These are phyloP conservation scores for Seladonia tumulorum DNA, from an alignment of 2,888 invertebrate species.

Conservation along the genomic window DNA sequence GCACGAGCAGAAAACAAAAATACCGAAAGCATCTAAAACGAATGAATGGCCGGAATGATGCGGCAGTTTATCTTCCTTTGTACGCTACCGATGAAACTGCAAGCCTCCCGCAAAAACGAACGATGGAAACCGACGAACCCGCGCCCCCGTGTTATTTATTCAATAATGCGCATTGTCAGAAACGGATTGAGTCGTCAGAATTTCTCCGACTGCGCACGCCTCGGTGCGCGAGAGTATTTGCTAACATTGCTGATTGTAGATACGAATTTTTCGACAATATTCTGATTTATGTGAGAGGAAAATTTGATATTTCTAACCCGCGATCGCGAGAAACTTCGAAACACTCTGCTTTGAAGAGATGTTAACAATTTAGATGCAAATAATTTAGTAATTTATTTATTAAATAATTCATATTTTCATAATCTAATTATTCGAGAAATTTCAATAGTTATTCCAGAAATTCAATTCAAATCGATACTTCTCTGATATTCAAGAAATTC, in stretches of 20 bases:
- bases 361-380: too few relatives aligned
- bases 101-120: not conserved
- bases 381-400: too few relatives aligned
- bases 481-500: not conserved
- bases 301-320: too few relatives aligned
- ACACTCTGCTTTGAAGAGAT: too few relatives aligned
- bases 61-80: conserved; percentile 34
- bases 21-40: conserved; percentile 23
- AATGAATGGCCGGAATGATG: conserved; percentile 39
- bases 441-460: too few relatives aligned
- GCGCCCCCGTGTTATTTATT: conserved; percentile 7
- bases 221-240: not conserved
- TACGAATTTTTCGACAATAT: not conserved
- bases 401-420: too few relatives aligned
- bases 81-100: conserved; percentile 29
- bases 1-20: conserved; percentile 31
- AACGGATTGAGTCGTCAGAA: not conserved
- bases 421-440: too few relatives aligned
- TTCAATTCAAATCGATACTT: not conserved
- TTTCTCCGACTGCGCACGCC: not conserved
- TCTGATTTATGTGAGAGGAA: not conserved
- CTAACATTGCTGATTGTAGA: not conserved
- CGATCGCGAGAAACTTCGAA: not conserved
- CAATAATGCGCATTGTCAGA: not conserved
- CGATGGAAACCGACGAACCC: not conserved